phyloP scores from a whole-genome alignment of 2,113 vertebrate genomes.

The Pithys albifrons region DNA sequence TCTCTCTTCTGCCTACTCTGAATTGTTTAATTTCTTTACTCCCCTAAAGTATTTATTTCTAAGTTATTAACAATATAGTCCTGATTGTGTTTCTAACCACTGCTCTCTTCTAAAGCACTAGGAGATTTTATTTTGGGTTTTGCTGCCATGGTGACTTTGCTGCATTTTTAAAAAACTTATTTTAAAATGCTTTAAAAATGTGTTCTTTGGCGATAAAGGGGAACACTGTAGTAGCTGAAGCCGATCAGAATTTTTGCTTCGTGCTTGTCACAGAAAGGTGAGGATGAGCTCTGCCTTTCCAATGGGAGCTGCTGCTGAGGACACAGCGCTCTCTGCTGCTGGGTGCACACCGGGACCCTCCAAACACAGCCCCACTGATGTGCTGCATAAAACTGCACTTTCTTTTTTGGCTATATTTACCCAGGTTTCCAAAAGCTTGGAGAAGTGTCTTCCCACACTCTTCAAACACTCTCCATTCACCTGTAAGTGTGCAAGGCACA shows the following conservation, averaged over 20 bases:
- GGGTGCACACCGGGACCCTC: neutral
- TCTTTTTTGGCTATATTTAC: neutral
- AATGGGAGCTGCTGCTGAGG: neutral
- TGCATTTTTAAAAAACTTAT: neutral
- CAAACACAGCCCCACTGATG: neutral
- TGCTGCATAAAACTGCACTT: neutral
- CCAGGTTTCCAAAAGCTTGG: neutral
- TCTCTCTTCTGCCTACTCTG: neutral
- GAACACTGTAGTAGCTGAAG: neutral
- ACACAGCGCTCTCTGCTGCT: slow-evolving; percentile 27
- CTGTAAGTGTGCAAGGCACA: rapidly evolving
- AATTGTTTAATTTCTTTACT: neutral
- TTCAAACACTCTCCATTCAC: neutral
- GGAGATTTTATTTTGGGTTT: neutral
- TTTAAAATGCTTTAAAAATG: neutral
- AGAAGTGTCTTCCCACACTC: neutral
- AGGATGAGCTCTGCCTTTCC: neutral
- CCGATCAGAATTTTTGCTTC: neutral
- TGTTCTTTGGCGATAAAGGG: neutral
- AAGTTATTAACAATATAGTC: neutral
- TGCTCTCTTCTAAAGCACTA: neutral
- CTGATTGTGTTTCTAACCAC: neutral
- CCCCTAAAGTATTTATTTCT: neutral
- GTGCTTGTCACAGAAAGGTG: neutral
- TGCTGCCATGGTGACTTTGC: neutral